A percentile compares a stretch with the other conserved stretches of the same genome.
phyloP scores from a whole-genome alignment of 2,113 vertebrate species.

The Empidonax traillii region DNA sequence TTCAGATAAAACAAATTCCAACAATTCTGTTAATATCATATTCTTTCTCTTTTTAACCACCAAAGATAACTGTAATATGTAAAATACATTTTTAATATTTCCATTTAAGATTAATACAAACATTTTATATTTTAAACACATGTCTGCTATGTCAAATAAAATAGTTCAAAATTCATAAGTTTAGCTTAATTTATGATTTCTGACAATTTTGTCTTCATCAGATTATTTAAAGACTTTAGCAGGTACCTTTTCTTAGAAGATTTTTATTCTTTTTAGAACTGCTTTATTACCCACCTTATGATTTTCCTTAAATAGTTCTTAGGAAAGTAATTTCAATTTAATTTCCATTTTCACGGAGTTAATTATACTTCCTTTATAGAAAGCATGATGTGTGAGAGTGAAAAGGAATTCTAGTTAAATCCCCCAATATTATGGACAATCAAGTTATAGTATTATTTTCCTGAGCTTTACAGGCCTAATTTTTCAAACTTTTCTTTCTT shows the following conservation, averaged over 20 bases:
- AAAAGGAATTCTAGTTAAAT: not conserved
- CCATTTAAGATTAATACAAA: not conserved
- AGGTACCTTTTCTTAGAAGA: not conserved
- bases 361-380: not conserved
- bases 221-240: not conserved
- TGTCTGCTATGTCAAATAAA: not conserved
- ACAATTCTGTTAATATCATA: not conserved
- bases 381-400: not conserved
- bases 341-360: not conserved
- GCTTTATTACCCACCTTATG: not conserved
- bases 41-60: not conserved
- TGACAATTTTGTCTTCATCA: not conserved
- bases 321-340: not conserved
- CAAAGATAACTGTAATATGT: not conserved
- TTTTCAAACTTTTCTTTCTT: not conserved
- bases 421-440: not conserved
- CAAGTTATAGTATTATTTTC: not conserved
- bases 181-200: not conserved
- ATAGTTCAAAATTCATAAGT: not conserved
- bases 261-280: not conserved
- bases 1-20: not conserved
- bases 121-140: not conserved
- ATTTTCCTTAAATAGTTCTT: not conserved
- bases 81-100: not conserved
- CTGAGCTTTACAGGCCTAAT: not conserved